Base-by-base conservation (phyloP, 2,797 vertebrate genomes). In the Eutrigla gurnardus region DNA sequence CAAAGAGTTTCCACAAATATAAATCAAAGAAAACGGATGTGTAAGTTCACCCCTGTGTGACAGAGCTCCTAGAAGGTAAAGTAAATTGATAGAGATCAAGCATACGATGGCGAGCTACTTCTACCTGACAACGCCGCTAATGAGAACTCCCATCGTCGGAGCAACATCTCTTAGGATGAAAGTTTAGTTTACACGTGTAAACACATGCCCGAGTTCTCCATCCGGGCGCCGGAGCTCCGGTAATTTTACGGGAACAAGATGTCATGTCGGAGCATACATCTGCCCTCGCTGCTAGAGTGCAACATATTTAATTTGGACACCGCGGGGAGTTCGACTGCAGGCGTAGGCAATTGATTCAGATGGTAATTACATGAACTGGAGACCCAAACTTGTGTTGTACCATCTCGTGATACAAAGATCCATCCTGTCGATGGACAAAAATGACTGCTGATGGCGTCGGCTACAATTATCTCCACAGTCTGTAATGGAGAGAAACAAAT, bases 401-500 rank as follows among this genome's bases (percentile, higher is more conserved):
- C 49, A 17, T 71, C 65, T 64, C 37, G 6, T 6, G 62, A 72
- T 63, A 13, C 47, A 47, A 57, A 77, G 40, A 73, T 43, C 37
- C 17, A 61, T 37, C 7, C 47, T 57, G 59, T 65, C 25, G 11
- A 77, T 49, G 72, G 76, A 79, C 69, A 60, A 59, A 83, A 83
- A 80, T 72, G 63, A 77, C 72, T 78, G 75, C 79, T 81, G 74
- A 79, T 80, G 74, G 80, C 54, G 47, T 87, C 78, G 42, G 77
- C 72, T 66, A 15, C 78, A 78, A 64, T 91, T 85, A 86, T 72
- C 73, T 58, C 78, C 9, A 13, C 65, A 65, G 58, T 84, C 84
- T 79, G 72, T 79, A 85, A 83, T 64, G 52, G 72, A 70, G 77
- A 83, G 81, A 90, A 87, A 85, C 72, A 86, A 90, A 89, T 72